Evolutionary conservation across 2,888 invertebrate genomes (phyloP).

Genomic region (Epirrita christyi): DNA sequence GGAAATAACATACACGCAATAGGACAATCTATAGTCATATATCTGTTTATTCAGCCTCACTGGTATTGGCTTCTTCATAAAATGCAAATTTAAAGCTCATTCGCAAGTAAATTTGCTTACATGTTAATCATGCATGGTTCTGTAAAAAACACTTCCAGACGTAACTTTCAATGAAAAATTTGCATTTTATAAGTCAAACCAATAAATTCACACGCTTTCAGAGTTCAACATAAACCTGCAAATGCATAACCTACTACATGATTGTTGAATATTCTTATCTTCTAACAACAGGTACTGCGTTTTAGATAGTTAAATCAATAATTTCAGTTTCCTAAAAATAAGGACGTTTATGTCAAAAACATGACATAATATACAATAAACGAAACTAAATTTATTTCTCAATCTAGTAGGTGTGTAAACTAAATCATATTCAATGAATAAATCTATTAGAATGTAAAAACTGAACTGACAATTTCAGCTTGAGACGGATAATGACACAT

Average conservation of each 20-base stretch:
- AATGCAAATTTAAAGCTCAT: slow-evolving; percentile 1
- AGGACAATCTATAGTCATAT: slow-evolving; percentile 12
- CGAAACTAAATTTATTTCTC: slow-evolving; percentile 27
- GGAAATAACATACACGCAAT: slow-evolving; percentile 27
- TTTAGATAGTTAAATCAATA: slow-evolving; percentile 23
- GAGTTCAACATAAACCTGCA: slow-evolving; percentile 8
- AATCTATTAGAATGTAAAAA: slow-evolving; percentile 44
- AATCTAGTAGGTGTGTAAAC: slow-evolving; percentile 16
- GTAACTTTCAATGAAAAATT: not conserved
- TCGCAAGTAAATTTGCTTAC: not conserved
- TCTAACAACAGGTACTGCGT: slow-evolving; percentile 38
- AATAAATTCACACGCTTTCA: slow-evolving; percentile 1
- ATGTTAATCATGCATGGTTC: not conserved
- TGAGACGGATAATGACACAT: slow-evolving; percentile 45
- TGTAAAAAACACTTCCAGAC: not conserved
- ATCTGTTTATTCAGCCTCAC: not conserved
- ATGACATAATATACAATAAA: slow-evolving; percentile 28
- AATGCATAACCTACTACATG: slow-evolving; percentile 23
- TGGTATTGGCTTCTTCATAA: slow-evolving; percentile 1
- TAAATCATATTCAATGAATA: slow-evolving; percentile 37
- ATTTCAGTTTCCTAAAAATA: slow-evolving; percentile 20
- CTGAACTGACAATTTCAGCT: slow-evolving; percentile 55
- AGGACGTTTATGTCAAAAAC: slow-evolving; percentile 24
- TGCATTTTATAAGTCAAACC: slow-evolving; percentile 3
- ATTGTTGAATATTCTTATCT: slow-evolving; percentile 32